A percentile compares a stretch with the other conserved stretches of the same genome.
Conservation (phyloP, 2,113 vertebrate genomes). For the Gymnogyps californianus region DNA sequence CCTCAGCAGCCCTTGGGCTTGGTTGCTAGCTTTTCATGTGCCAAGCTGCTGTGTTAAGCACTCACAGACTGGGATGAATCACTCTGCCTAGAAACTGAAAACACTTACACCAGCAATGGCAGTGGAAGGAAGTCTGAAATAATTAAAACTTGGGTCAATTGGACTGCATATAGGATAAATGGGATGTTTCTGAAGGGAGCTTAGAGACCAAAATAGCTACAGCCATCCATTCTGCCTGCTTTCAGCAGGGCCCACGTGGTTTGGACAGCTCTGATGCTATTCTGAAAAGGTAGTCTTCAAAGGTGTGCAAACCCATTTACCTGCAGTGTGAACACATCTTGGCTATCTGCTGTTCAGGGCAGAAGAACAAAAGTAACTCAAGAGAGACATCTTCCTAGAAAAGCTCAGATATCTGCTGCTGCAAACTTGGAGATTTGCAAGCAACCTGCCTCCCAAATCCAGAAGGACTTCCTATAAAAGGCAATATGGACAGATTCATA, state of each 20-base stretch:
- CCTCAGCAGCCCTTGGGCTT: neutral
- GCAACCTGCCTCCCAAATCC: neutral
- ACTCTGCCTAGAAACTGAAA: neutral
- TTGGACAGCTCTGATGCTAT: neutral
- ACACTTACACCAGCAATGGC: neutral
- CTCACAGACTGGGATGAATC: neutral
- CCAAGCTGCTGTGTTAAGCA: neutral
- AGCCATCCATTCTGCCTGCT: neutral
- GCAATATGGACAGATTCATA: neutral
- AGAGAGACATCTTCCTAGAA: neutral
- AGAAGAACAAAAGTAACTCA: neutral
- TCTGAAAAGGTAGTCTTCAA: neutral
- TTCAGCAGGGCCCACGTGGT: neutral
- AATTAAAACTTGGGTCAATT: neutral
- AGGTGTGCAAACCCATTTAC: neutral
- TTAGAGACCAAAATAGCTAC: neutral
- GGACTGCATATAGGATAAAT: neutral
- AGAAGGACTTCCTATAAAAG: neutral
- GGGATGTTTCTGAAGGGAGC: neutral
- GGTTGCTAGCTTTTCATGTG: neutral
- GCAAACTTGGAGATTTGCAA: neutral
- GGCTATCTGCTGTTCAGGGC: neutral
- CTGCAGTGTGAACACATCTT: neutral
- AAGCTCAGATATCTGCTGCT: neutral
- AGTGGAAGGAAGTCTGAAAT: neutral